Evolutionary conservation across 35 echinoderm and acorn worm species (phyloP).

Genomic region (Stichopus chloronotus): DNA sequence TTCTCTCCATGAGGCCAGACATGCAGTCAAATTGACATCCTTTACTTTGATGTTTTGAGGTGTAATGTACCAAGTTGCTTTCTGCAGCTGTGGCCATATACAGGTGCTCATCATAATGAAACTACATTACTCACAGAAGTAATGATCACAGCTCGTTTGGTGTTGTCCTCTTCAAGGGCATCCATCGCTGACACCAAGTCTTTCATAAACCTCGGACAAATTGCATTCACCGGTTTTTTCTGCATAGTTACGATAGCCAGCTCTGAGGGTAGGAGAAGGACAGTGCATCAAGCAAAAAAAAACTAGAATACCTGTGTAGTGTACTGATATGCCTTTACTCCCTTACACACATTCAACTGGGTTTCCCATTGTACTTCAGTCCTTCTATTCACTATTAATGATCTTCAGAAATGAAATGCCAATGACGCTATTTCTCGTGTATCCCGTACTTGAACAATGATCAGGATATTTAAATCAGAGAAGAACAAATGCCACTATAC

Average conservation of each 20-base stretch:
- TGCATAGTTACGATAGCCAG: conserved; percentile 7
- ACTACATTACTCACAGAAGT: conserved; percentile 21
- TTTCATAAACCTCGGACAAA: neutral
- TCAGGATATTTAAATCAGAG: too few species aligned
- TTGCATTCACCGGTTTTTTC: conserved; percentile 27
- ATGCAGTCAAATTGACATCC: too few species aligned
- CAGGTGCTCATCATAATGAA: too few species aligned
- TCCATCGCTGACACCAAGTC: neutral
- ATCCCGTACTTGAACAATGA: too few species aligned
- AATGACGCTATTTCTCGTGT: neutral
- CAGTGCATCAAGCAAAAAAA: neutral
- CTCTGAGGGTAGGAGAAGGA: neutral
- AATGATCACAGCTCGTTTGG: conserved; percentile 1
- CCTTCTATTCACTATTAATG: neutral
- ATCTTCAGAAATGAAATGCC: neutral
- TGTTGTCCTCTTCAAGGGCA: neutral
- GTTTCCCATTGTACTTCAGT: neutral
- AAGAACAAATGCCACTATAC: too few species aligned
- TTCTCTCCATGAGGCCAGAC: too few species aligned
- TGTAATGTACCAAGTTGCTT: too few species aligned
- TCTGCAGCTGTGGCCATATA: too few species aligned
- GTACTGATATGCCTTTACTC: neutral
- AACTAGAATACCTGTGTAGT: neutral
- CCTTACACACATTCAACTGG: neutral
- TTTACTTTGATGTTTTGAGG: too few species aligned